Evolutionary conservation across 2,888 invertebrate species (phyloP).

Genomic region (Homarus gammarus): DNA sequence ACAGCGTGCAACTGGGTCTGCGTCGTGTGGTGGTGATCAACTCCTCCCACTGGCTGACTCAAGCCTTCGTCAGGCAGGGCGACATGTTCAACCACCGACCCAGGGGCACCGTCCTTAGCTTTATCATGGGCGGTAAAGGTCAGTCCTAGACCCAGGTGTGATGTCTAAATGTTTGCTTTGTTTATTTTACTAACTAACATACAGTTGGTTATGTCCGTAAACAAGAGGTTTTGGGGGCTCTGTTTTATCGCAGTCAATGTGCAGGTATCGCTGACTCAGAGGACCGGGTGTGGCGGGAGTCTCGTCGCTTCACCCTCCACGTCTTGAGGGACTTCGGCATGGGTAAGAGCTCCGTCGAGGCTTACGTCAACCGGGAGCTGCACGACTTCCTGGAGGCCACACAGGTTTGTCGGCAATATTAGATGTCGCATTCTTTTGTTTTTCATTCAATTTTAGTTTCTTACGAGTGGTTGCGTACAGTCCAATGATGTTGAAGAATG

Average conservation of each 20-base stretch:
- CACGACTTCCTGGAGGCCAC: conserved; percentile 61
- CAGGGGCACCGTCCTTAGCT: conserved; percentile 71
- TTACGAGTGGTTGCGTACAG: too few species aligned
- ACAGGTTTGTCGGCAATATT: conserved; percentile 49
- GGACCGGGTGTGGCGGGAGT: conserved; percentile 62
- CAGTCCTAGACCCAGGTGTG: neutral
- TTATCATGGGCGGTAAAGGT: conserved; percentile 73
- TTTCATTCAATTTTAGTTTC: too few species aligned
- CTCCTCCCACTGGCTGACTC: conserved; percentile 66
- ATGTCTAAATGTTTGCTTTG: too few species aligned
- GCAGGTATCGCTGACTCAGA: conserved; percentile 73
- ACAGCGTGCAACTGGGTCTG: conserved; percentile 65
- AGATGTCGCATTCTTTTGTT: too few species aligned
- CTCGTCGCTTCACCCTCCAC: conserved; percentile 68
- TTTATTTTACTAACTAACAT: too few species aligned
- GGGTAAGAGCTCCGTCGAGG: conserved; percentile 64
- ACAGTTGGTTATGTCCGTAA: neutral
- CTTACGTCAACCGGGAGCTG: conserved; percentile 66
- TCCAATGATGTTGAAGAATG: too few species aligned
- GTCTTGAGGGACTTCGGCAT: conserved; percentile 70
- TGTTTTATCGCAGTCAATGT: too few species aligned
- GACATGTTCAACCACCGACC: conserved; percentile 73
- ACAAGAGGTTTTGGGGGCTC: too few species aligned
- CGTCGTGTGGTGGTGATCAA: conserved; percentile 69
- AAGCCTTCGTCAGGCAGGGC: conserved; percentile 73